Base-by-base conservation (phyloP, 2,888 invertebrate genomes). In the Parthenolecanium corni region DNA sequence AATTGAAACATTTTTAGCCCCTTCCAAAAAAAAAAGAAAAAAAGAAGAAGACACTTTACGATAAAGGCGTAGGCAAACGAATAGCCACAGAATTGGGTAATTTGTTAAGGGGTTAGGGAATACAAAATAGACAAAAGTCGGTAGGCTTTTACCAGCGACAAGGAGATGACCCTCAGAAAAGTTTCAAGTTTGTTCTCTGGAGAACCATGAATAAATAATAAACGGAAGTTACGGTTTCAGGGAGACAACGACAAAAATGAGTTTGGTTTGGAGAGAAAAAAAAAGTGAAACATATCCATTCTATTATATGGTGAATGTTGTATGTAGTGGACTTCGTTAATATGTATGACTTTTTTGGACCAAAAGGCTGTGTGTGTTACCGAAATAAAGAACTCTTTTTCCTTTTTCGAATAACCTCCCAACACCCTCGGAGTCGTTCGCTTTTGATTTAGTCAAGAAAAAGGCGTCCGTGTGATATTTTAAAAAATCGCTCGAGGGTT, bases 131-230 rank as follows among this genome's bases (percentile, higher is more conserved):
- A 57, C 31, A 57, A 25, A 56, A 40, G 44, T 56, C 18, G 23
- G 42, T 23, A 23, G 44, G 25, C 53, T 53, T 53, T 53, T 53
- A 53, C 4, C 53, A 38, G 36, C 21, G 31, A 18, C 52, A 36
- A 53, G 16, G 18, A 52, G 53, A 46, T 57, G 57, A 57, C 57
- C 57, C 57, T 57, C 47, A 31, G 44, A 38, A 3, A 40, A 53
- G 25, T 57, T 46, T 57, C 57, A n/a, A 57, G 24, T 57, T 57
- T 31, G 36, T 47, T 46, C 57, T 57, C 57, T 47, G 57, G 57
- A 57, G 57, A 57, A 44, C 47, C 44, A 31, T 57, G 57, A 57
- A 57, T 57, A 57, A 57, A 57, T 57, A 57, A 57, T 57, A 57
- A 31, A 46, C 44, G 31, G 20, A 46, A 57, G 57, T 57, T 57